Base-by-base conservation (phyloP, 30 jellyfish, hydroid and myxozoan genomes). In the Hydractinia symbiolongicarpus region DNA sequence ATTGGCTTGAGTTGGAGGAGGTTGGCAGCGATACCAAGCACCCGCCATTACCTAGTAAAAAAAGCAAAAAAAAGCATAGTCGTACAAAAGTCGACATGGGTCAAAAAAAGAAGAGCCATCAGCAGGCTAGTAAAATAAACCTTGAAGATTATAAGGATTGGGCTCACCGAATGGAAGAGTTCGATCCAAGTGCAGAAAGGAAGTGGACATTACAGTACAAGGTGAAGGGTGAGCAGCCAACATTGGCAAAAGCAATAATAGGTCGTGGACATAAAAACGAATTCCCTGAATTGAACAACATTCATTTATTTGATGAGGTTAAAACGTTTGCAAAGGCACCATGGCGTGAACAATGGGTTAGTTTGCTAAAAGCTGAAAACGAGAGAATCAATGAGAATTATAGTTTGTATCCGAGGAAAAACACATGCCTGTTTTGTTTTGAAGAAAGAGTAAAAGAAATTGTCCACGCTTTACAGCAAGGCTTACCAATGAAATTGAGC, bases 261-360 rank as follows among this genome's bases (percentile, higher is more conserved):
- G 85, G 85, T 14, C 85, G 85, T 54, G 85, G 85, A 10, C 85
- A 77, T 20, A 50, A 55, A 5, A 66, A 77, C 30, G 85, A 77
- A 20, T 77, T 17, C 53, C 85, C 85, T 9, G 85, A 77, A 5
- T 79, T 77, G 61, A 77, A 77, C 85, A 77, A 44, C 30, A 55
- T 77, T 54, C 85, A 77, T 61, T 56, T 77, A 16, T 20, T 77
- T 8, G 85, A 77, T 77, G 85, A 61, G 54, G 74, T 77, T 53
- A 77, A 77, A 1, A 53, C 62, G 20, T 77, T 44, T 52, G 54
- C 15, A 8, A 77, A 40, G 19, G 85, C 85, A 53, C 16, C 49
- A 5, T 77, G 85, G 85, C 15, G 85, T 21, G 60, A 77, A 54
- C 30, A 0, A 49, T 44, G 15, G 40, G 8, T 77, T 9, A 19